These are phyloP conservation scores for Drosophila anceps DNA, from an alignment of 2,888 invertebrate genomes.

Conservation along the genomic window DNA sequence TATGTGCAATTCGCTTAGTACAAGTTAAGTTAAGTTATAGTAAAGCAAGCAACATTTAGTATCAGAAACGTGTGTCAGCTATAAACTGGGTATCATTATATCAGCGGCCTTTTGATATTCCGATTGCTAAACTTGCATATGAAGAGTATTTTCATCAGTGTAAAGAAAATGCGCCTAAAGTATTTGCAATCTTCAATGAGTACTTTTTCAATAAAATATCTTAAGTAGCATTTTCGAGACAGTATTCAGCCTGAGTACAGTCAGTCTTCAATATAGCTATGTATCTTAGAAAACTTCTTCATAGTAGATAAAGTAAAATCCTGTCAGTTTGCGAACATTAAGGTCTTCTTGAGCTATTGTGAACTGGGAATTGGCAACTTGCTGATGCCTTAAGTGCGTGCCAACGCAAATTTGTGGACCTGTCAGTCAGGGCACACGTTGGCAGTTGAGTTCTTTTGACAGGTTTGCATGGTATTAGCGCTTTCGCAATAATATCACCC, in stretches of 20 bases:
- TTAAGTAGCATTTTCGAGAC: background rate
- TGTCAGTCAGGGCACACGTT: constrained; percentile 50
- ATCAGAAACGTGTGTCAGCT: background rate
- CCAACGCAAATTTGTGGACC: constrained; percentile 43
- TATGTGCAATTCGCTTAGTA: constrained; percentile 71
- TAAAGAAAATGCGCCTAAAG: background rate
- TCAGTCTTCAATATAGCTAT: background rate
- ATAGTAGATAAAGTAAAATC: background rate
- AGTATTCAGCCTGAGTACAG: background rate
- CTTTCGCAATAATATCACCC: constrained; percentile 28
- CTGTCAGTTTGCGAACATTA: constrained; percentile 4
- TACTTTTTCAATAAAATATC: background rate
- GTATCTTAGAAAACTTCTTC: background rate
- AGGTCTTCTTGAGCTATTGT: constrained; percentile 17
- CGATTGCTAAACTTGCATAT: background rate
- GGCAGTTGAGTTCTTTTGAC: constrained; percentile 52
- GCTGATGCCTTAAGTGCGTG: constrained; percentile 43
- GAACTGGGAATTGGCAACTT: background rate
- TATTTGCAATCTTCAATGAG: background rate
- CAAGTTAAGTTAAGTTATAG: too few species aligned
- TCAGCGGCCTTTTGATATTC: background rate
- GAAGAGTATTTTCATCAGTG: background rate
- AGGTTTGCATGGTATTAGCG: constrained; percentile 53
- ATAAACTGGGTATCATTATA: background rate
- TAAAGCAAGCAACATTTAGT: background rate